Evolutionary conservation across 2,113 vertebrate species (phyloP).

Genomic region (Cyphomyrus plagiostoma): DNA sequence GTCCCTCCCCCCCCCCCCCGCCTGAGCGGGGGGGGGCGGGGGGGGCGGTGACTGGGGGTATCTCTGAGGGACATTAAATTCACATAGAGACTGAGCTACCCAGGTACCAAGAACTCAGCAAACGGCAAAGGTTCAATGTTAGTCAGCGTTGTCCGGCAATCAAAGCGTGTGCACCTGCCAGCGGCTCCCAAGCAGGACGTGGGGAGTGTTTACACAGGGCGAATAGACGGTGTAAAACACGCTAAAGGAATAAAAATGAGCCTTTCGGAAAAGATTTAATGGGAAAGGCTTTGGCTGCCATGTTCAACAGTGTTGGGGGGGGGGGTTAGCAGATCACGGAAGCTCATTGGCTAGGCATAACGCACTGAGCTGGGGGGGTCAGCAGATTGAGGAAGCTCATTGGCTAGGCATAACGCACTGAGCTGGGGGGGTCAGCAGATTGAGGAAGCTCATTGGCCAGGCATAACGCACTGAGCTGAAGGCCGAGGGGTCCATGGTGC

Average conservation of each 20-base stretch:
- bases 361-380: neutral
- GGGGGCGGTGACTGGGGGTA: neutral
- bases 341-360: neutral
- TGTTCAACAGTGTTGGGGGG: no score
- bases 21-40: neutral
- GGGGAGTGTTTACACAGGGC: neutral
- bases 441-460: neutral
- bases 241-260: neutral
- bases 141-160: neutral
- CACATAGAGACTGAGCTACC: neutral
- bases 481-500: neutral
- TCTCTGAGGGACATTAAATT: neutral
- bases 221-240: neutral
- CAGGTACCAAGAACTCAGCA: neutral
- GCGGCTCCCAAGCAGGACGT: neutral
- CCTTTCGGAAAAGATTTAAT: neutral
- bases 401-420: neutral
- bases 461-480: neutral
- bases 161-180: neutral
- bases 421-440: neutral
- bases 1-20: no score
- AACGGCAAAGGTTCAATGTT: neutral
- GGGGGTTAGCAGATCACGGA: neutral
- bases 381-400: neutral
- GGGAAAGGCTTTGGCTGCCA: neutral